These are phyloP conservation scores for Phocoena phocoena DNA, from an alignment of 2,113 vertebrate species.

Conservation along the genomic window DNA sequence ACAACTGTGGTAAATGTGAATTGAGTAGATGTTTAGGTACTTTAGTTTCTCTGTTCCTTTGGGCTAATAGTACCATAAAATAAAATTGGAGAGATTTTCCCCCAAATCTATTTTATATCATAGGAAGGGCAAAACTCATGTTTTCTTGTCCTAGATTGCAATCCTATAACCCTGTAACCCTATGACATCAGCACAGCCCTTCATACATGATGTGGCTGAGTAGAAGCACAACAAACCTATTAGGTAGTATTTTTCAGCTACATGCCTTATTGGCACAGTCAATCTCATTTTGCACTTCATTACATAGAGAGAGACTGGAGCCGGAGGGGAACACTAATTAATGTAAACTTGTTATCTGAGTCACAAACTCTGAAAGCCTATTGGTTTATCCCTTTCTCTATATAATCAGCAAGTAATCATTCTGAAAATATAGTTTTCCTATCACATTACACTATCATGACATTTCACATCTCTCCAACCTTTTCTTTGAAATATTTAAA, in stretches of 20 bases:
- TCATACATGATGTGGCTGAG: background rate
- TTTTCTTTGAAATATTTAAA: background rate
- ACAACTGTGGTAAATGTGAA: background rate
- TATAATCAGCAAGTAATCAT: background rate
- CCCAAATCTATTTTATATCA: background rate
- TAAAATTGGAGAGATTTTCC: background rate
- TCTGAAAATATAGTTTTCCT: background rate
- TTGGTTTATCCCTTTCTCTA: background rate
- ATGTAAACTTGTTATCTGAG: background rate
- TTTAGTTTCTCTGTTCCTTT: background rate
- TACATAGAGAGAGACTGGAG: background rate
- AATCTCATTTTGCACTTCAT: slow-evolving; percentile 10
- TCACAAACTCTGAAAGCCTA: background rate
- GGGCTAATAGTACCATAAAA: background rate
- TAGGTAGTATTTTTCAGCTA: background rate
- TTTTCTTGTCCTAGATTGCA: background rate
- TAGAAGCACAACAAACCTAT: background rate
- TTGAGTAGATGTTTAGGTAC: background rate
- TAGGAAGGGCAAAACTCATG: background rate
- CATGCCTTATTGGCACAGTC: background rate
- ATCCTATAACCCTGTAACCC: background rate
- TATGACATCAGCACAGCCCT: background rate
- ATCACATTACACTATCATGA: background rate
- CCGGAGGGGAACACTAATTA: background rate
- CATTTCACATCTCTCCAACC: background rate